A percentile compares a stretch with the other conserved stretches of the same genome.
Conservation (phyloP, 2,888 invertebrate species). For the Nycteola revayana region DNA sequence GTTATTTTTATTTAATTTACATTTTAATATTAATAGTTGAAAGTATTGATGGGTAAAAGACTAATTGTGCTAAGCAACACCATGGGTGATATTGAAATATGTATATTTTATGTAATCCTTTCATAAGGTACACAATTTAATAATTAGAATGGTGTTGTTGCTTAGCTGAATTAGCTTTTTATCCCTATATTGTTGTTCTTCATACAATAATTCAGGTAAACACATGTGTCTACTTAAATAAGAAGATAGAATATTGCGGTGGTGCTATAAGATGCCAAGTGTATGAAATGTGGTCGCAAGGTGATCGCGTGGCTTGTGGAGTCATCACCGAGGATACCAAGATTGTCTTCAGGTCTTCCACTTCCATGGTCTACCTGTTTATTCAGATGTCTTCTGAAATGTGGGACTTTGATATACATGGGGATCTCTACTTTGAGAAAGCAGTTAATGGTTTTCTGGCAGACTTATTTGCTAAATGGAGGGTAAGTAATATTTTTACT, state of each 20-base stretch:
- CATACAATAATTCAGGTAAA: constrained; percentile 85
- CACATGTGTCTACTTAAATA: constrained; percentile 95
- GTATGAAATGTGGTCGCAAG: constrained; percentile 98
- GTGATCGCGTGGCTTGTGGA: constrained; percentile 96
- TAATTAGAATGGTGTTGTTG: too few species aligned
- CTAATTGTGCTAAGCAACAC: too few species aligned
- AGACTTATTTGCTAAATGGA: constrained; percentile 98
- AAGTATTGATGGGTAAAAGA: too few species aligned
- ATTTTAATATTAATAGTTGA: too few species aligned
- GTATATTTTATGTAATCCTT: too few species aligned
- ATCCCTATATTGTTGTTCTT: too few species aligned
- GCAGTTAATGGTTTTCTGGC: constrained; percentile 98
- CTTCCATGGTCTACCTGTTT: constrained; percentile 98
- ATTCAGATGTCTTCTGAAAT: constrained; percentile 99
- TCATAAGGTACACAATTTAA: too few species aligned
- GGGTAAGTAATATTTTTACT: too few species aligned
- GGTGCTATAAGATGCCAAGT: constrained; percentile 93
- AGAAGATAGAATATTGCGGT: constrained; percentile 96
- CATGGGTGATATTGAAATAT: too few species aligned
- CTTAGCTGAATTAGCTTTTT: too few species aligned
- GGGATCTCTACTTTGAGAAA: constrained; percentile 98
- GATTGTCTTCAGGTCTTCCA: constrained; percentile 98
- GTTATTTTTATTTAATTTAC: too few species aligned
- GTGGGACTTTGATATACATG: constrained; percentile 99
- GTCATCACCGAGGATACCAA: constrained; percentile 97